phyloP scores from a whole-genome alignment of 2,797 vertebrate species.

The Coracias cyanogaster region DNA sequence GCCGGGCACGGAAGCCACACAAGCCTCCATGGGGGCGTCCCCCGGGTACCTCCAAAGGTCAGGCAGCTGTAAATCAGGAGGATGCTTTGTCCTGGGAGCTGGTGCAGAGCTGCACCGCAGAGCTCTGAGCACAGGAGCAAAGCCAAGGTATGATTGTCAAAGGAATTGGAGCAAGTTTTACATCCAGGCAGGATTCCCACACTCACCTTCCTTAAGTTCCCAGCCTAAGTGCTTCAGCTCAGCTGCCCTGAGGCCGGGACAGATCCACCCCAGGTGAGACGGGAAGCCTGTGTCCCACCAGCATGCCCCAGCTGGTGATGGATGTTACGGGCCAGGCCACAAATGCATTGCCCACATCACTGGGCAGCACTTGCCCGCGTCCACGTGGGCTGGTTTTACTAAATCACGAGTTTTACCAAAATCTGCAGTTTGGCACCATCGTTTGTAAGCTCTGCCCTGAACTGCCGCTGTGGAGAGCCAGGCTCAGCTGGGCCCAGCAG shows the following conservation, averaged over 20 bases:
- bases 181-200: too few relatives aligned
- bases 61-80: neutral
- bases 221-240: too few relatives aligned
- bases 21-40: neutral
- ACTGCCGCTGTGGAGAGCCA: rapidly evolving
- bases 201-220: too few relatives aligned
- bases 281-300: neutral
- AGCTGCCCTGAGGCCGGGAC: too few relatives aligned
- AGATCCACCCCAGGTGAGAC: rapidly evolving
- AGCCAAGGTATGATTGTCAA: neutral
- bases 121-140: neutral
- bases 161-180: neutral
- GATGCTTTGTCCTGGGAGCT: neutral
- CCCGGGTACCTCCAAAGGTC: neutral
- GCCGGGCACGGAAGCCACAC: rapidly evolving
- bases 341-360: rapidly evolving
- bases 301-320: neutral
- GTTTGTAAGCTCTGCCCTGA: rapidly evolving
- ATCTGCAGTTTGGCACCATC: neutral
- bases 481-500: rapidly evolving
- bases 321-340: rapidly evolving
- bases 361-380: neutral
- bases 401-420: neutral
- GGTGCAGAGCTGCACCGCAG: neutral
- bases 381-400: neutral